A percentile compares a stretch with the other conserved stretches of the same genome.
Conservation (phyloP, 2,888 invertebrate genomes). For the Dendrolimus houi region DNA sequence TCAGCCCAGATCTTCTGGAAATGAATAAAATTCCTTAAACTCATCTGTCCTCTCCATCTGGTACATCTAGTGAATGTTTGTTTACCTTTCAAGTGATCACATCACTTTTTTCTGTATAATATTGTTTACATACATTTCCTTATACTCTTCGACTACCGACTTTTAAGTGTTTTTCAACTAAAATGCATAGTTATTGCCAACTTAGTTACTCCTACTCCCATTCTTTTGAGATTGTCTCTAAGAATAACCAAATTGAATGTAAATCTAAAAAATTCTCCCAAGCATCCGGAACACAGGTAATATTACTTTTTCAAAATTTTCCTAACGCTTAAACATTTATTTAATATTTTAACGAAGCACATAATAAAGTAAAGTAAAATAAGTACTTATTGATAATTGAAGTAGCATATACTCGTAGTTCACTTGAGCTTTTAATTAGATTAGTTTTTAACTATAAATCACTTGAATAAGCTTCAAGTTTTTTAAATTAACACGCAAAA, state of each 20-base stretch:
- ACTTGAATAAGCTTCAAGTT: slow-evolving; percentile 32
- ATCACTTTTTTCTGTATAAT: no score
- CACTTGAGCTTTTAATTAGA: slow-evolving; percentile 44
- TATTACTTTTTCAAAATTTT: slow-evolving; percentile 21
- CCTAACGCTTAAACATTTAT: slow-evolving; percentile 24
- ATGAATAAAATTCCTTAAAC: slow-evolving; percentile 29
- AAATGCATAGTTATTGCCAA: no score
- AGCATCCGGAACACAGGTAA: slow-evolving; percentile 59
- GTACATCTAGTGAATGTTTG: no score
- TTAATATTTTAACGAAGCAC: slow-evolving; percentile 8
- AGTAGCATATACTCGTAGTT: slow-evolving; percentile 29
- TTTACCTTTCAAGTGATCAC: no score
- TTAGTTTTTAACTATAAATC: slow-evolving; percentile 31
- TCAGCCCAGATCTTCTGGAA: slow-evolving; percentile 46
- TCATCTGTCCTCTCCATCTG: no score
- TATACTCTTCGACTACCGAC: no score
- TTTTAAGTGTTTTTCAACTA: no score
- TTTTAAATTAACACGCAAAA: slow-evolving; percentile 8
- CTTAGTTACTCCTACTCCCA: not conserved
- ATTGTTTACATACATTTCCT: no score
- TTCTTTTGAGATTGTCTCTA: slow-evolving; percentile 1
- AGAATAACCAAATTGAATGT: slow-evolving; percentile 9
- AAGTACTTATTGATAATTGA: slow-evolving; percentile 7
- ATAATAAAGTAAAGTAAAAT: slow-evolving; percentile 10
- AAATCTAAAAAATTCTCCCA: slow-evolving; percentile 28